Base-by-base conservation (phyloP, 2,888 invertebrate species). In the Trisateles emortualis region DNA sequence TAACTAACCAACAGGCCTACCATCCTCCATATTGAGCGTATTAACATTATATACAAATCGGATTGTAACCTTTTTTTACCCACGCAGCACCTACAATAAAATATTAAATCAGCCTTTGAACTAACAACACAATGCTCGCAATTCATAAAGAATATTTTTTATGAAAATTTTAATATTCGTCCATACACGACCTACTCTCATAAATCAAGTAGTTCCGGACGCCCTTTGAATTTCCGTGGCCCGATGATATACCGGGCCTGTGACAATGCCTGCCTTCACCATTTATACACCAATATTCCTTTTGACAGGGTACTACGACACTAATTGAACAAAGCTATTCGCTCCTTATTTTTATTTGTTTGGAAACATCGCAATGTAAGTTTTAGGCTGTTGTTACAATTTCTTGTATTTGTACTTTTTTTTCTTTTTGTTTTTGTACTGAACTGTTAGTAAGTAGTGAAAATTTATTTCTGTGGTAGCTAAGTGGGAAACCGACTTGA, bases 141-240 rank as follows among this genome's bases (percentile, higher is more conserved):
- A 61, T 79, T 88, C 84, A 86, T 82, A 83, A 83, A 82, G 83
- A 85, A 86, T 85, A 84, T 87, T 88, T 88, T n/a, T 90, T 88
- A 89, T 87, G 84, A 88, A 85, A 83, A 79, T 87, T 88, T 89
- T 87, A 89, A 89, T 88, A 85, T 82, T 77, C 78, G 81, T 81
- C 74, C 86, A 83, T 86, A 84, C 79, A 83, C 79, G 83, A 78
- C 79, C 77, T 79, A 76, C 79, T 79, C 81, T 83, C 88, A 83
- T 90, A 89, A 90, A 90, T 89, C 90, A 89, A 88, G 87, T 84
- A 86, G 86, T 88, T 88, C 86, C 87, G 85, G 79, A 74, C 84
- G 83, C 84, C 87, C 87, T 88, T 88, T 89, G 87, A 88, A 87
- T 85, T 87, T 88, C 86, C 83, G 83, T 79, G 72, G 79, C 75